phyloP scores from a whole-genome alignment of 1,140 invertebrate genomes.

The Chrysopa pallens region DNA sequence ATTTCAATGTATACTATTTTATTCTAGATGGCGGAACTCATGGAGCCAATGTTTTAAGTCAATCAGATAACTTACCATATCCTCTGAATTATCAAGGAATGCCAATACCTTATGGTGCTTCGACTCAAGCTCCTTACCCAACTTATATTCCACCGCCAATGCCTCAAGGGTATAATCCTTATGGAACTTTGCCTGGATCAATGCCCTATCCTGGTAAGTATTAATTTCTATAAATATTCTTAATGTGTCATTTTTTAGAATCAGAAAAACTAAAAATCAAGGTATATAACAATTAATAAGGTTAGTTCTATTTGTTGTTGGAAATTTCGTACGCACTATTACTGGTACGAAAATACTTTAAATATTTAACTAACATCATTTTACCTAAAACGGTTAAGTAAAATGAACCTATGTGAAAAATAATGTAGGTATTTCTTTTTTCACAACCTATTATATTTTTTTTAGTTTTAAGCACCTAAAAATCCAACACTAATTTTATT shows the following conservation, averaged over 20 bases:
- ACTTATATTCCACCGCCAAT: constrained; percentile 51
- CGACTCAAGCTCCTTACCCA: constrained; percentile 43
- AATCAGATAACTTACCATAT: constrained; percentile 33
- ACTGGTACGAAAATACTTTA: too few relatives aligned
- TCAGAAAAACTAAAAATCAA: not conserved
- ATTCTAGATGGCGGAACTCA: not conserved
- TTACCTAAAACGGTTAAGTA: too few relatives aligned
- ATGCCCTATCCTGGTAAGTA: constrained; percentile 47
- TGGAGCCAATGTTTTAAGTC: constrained; percentile 8
- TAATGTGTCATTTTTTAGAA: constrained; percentile 1
- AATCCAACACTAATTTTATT: not conserved
- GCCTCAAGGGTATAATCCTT: constrained; percentile 72
- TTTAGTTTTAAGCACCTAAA: too few relatives aligned
- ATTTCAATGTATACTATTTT: constrained; percentile 12
- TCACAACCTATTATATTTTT: too few relatives aligned
- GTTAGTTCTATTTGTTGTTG: too few relatives aligned
- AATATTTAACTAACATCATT: too few relatives aligned
- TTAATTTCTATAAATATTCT: constrained; percentile 4
- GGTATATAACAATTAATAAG: not conserved
- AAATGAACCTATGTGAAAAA: too few relatives aligned
- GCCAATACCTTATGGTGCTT: constrained; percentile 57
- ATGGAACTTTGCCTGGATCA: constrained; percentile 59
- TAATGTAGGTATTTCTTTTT: too few relatives aligned
- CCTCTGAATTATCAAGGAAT: constrained; percentile 46
- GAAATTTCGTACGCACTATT: too few relatives aligned